Evolutionary conservation across 2,888 invertebrate species (phyloP).

Genomic region (Nymphalis c-album): DNA sequence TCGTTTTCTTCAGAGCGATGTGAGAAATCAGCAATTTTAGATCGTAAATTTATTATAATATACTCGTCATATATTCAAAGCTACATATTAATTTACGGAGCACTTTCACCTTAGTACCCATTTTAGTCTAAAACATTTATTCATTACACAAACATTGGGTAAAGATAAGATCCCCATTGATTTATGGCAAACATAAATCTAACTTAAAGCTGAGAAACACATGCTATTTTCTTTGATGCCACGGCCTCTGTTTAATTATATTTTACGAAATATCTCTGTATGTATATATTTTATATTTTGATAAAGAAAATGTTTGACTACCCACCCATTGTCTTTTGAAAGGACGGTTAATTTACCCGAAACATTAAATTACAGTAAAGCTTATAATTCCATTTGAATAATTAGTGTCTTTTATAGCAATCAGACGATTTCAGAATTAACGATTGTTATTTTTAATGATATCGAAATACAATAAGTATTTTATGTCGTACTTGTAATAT

Average conservation of each 20-base stretch:
- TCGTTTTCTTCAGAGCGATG: slow-evolving; percentile 3
- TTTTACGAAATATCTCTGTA: neutral
- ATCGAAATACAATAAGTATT: neutral
- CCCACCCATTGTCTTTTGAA: neutral
- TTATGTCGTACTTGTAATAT: too few species aligned
- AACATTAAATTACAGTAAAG: neutral
- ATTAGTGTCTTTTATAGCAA: neutral
- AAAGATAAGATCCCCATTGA: slow-evolving; percentile 10
- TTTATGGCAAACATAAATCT: slow-evolving; percentile 17
- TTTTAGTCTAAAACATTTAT: neutral
- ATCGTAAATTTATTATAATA: neutral
- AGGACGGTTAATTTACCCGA: neutral
- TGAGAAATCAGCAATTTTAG: neutral
- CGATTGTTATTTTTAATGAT: neutral
- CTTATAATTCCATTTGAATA: neutral
- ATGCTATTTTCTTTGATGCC: slow-evolving; percentile 1
- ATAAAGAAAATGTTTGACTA: neutral
- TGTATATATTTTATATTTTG: too few species aligned
- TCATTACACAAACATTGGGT: slow-evolving; percentile 7
- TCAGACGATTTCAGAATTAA: neutral
- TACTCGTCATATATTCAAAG: too few species aligned
- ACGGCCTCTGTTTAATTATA: neutral
- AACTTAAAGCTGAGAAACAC: slow-evolving; percentile 19
- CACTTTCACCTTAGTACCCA: too few species aligned
- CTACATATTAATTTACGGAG: too few species aligned